These are phyloP conservation scores for Meloe dianella DNA, from an alignment of 2,888 invertebrate species.

Conservation along the genomic window DNA sequence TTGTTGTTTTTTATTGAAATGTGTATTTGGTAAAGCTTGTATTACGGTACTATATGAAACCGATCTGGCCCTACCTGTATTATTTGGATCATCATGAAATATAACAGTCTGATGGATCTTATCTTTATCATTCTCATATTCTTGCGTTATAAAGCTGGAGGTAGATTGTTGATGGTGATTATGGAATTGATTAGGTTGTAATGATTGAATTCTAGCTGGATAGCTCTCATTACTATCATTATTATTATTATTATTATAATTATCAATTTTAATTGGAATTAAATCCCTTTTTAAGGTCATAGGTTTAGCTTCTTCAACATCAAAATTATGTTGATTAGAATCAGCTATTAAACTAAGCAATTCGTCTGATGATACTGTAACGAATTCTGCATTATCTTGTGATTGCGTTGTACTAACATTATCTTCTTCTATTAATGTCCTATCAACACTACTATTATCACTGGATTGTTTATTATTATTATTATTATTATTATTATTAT, in stretches of 20 bases:
- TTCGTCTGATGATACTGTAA: slow-evolving; percentile 53
- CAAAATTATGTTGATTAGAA: slow-evolving; percentile 66
- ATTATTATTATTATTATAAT: slow-evolving; percentile 2
- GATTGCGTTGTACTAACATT: no score
- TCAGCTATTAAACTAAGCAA: slow-evolving; percentile 62
- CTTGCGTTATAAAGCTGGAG: slow-evolving; percentile 62
- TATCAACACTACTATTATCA: slow-evolving; percentile 5
- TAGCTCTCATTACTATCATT: slow-evolving; percentile 30
- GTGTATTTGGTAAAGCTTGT: slow-evolving; percentile 52
- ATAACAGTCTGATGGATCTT: slow-evolving; percentile 61
- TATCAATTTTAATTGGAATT: slow-evolving; percentile 32
- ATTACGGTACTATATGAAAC: slow-evolving; percentile 65
- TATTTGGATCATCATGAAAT: slow-evolving; percentile 59
- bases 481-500: slow-evolving; percentile 13
- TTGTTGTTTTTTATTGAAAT: slow-evolving; percentile 30
- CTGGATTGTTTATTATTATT: slow-evolving; percentile 14
- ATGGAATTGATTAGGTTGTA: slow-evolving; percentile 14
- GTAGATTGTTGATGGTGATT: slow-evolving; percentile 57
- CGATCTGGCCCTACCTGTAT: slow-evolving; percentile 58
- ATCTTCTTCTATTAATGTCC: not conserved
- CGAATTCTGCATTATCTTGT: not conserved
- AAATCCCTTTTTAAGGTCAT: slow-evolving; percentile 57
- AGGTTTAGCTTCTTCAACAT: slow-evolving; percentile 65
- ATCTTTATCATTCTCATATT: slow-evolving; percentile 52
- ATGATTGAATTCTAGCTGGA: slow-evolving; percentile 46